Conservation (phyloP, 2,113 vertebrate species). For the Pygathrix nemaeus region DNA sequence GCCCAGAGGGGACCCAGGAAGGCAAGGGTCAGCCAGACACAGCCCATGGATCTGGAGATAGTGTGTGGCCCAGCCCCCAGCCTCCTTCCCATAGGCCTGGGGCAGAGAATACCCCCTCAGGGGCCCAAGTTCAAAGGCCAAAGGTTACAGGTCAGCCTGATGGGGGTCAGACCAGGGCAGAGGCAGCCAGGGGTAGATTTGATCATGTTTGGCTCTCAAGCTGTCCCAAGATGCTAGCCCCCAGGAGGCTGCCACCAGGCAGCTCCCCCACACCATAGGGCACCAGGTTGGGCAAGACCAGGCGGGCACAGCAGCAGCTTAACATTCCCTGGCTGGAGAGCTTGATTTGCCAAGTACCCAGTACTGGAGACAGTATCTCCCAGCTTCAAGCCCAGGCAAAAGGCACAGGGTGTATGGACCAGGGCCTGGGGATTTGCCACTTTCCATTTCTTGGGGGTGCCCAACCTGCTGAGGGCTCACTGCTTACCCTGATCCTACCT, state of each 20-base stretch:
- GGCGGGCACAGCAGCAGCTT: slow-evolving; percentile 23
- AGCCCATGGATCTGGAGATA: background rate
- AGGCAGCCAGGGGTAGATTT: background rate
- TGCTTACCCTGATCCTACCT: background rate
- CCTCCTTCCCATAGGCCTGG: background rate
- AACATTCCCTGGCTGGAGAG: slow-evolving; percentile 36
- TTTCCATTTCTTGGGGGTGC: background rate
- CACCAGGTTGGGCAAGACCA: slow-evolving; percentile 57
- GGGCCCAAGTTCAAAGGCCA: background rate
- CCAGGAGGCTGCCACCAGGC: slow-evolving; percentile 7
- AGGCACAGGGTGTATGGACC: background rate
- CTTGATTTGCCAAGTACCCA: background rate
- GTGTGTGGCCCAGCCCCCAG: background rate
- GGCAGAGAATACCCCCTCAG: background rate
- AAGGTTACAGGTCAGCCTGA: background rate
- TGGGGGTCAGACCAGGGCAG: background rate
- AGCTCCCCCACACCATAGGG: background rate
- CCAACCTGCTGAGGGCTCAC: background rate
- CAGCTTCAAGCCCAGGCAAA: background rate
- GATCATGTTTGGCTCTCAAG: slow-evolving; percentile 12
- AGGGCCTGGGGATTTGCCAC: background rate
- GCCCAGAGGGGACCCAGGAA: background rate
- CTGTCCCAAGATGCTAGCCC: background rate
- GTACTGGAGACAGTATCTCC: background rate
- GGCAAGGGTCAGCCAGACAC: background rate